These are phyloP conservation scores for Esperia sulphurella DNA, from an alignment of 2,888 invertebrate genomes.

Conservation along the genomic window DNA sequence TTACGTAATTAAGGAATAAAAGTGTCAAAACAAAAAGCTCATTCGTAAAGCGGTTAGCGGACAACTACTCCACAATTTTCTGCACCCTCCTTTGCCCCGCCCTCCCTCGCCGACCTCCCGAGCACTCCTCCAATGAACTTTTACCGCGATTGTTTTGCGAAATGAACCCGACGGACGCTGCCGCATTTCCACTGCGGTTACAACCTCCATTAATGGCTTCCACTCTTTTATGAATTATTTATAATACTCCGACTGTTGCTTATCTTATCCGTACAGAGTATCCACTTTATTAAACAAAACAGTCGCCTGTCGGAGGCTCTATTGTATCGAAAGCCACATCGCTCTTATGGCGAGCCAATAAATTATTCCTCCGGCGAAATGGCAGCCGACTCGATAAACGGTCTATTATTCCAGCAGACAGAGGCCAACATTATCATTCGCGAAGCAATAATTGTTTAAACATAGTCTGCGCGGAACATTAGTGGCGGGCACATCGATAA, in stretches of 20 bases:
- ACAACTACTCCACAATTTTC: conserved; percentile 12
- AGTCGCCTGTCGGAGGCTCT: conserved; percentile 50
- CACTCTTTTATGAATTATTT: conserved; percentile 72
- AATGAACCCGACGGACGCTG: conserved; percentile 29
- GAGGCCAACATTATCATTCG: conserved; percentile 72
- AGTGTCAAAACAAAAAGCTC: conserved; percentile 8
- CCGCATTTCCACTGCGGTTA: conserved; percentile 50
- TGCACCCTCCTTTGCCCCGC: conserved; percentile 19
- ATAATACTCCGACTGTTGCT: conserved; percentile 53
- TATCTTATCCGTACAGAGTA: conserved; percentile 54
- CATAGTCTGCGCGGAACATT: conserved; percentile 62
- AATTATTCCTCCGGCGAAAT: conserved; percentile 69
- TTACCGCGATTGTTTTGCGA: conserved; percentile 40
- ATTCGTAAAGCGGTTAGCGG: conserved; percentile 9
- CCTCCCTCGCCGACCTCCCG: conserved; percentile 21
- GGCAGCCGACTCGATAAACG: conserved; percentile 69
- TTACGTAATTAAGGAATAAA: background rate
- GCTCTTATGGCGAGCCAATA: conserved; percentile 64
- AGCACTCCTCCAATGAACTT: conserved; percentile 33
- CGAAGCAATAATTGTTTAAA: conserved; percentile 72
- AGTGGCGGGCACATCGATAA: conserved; percentile 61
- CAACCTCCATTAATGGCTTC: conserved; percentile 62
- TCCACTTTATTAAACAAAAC: conserved; percentile 69
- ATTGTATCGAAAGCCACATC: conserved; percentile 65
- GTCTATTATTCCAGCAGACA: conserved; percentile 72